A percentile compares a stretch with the other conserved stretches of the same genome.
These are phyloP conservation scores for Origma solitaria DNA, from an alignment of 2,113 vertebrate species.

Conservation along the genomic window DNA sequence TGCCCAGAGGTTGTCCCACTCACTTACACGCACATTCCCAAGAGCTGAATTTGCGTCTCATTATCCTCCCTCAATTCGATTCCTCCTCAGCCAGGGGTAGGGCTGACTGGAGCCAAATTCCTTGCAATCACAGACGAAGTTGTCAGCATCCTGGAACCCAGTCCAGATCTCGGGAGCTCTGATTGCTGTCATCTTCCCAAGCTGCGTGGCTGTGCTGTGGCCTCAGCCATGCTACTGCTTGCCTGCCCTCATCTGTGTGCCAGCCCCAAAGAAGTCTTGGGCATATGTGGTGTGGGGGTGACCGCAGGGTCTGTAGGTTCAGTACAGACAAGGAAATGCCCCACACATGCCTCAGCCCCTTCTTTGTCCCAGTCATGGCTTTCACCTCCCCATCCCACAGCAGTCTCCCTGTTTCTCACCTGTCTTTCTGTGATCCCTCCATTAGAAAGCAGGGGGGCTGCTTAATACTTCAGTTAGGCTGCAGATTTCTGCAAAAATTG, in stretches of 20 bases:
- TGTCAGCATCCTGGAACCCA: slow-evolving; percentile 50
- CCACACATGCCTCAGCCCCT: background rate
- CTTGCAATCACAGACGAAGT: slow-evolving; percentile 19
- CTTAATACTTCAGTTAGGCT: background rate
- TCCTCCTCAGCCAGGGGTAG: background rate
- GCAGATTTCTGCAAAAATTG: background rate
- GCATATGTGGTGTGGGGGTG: background rate
- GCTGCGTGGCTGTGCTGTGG: background rate
- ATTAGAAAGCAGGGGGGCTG: background rate
- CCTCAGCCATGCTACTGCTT: background rate
- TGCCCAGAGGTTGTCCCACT: background rate
- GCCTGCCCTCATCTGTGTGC: background rate
- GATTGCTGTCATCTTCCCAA: background rate
- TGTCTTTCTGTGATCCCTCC: background rate
- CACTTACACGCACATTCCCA: rapidly evolving
- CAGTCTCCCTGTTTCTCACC: background rate
- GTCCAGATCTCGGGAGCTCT: background rate
- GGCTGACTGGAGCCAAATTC: slow-evolving; percentile 29
- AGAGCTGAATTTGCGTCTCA: background rate
- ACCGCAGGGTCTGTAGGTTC: background rate
- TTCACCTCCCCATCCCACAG: background rate
- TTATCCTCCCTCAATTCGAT: background rate
- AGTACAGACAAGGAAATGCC: background rate
- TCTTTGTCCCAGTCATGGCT: background rate
- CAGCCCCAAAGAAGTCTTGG: background rate